Evolutionary conservation across 2,113 vertebrate species (phyloP), one percentile per base, ranked within the genome.

Genomic region (Sarotherodon lohbergeri): DNA sequence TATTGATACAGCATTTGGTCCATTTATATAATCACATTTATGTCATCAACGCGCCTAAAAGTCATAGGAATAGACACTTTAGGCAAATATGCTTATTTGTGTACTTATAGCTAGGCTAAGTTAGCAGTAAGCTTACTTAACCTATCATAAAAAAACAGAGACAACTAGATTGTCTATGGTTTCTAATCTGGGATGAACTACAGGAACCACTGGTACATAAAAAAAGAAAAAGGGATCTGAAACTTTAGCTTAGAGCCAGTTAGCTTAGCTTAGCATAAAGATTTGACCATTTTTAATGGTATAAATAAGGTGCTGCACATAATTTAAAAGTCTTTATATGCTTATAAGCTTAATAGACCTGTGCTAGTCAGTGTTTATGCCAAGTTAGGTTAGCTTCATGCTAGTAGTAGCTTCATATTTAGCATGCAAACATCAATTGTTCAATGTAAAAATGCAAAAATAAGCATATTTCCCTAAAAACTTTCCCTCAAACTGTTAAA

Each of bases 1-100:
- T 88, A 68, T 79, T 57, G 43, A 90, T 85, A 91, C 92, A 93
- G 91, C 86, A 88, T 91, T 92, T 92, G 92, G 89, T 91, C 90
- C 78, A 86, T 88, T 88, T 91, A 93, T 71, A 86, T 76, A 19
- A 86, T 91, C 73, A 87, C 86, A 82, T 88, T 52, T 82, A 83
- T 71, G 89, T 86, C 52, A 57, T 82, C 66, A 85, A 87, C 87
- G 48, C 19, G 9, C 29, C 73, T 76, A 24, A 91, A 83, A 87
- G 73, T 85, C 56, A 24, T 59, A 83, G 12, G 41, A 80, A 76
- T 79, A 59, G 5, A 56, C 36, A 59, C 57, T 22, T 87, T 54
- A 86, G 34, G 36, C 2, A 86, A 86, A 81, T 68, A 34, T 7
- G n/a, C 22, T 71, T 55, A 11, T 81, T 55, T 1, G 1, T 6